These are phyloP conservation scores for Clarias macrocephalus DNA, from an alignment of 2,113 vertebrate species.

Conservation along the genomic window DNA sequence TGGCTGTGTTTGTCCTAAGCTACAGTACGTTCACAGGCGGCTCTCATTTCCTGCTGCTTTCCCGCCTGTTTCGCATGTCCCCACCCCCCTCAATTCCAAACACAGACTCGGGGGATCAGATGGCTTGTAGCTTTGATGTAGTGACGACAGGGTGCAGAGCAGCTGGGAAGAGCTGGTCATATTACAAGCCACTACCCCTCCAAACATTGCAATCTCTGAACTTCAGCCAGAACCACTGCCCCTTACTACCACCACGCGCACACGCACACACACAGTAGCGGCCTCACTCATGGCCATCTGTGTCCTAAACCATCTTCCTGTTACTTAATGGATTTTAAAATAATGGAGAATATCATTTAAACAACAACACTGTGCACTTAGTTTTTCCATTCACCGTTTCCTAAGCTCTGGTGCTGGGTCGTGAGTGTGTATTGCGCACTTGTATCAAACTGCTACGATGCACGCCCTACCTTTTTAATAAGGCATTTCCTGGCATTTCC, in stretches of 20 bases:
- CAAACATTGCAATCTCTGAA: slow-evolving; percentile 41
- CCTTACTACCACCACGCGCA: background rate
- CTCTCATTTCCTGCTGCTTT: slow-evolving; percentile 65
- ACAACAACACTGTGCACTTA: background rate
- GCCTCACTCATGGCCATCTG: background rate
- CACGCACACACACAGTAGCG: background rate
- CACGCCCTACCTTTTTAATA: background rate
- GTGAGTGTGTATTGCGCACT: background rate
- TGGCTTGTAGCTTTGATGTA: slow-evolving; percentile 32
- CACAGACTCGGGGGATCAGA: slow-evolving; percentile 35
- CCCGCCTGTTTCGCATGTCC: slow-evolving; percentile 35
- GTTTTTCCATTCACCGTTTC: background rate
- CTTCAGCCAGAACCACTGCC: slow-evolving; percentile 39
- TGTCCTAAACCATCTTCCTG: slow-evolving; percentile 18
- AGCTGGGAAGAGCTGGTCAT: slow-evolving; percentile 16
- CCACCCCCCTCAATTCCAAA: slow-evolving; percentile 32
- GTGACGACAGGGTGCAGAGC: slow-evolving; percentile 31
- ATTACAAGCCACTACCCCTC: slow-evolving; percentile 32
- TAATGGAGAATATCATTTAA: background rate
- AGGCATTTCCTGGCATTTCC: slow-evolving; percentile 46
- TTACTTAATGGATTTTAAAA: slow-evolving; percentile 3
- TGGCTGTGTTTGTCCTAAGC: slow-evolving; percentile 63
- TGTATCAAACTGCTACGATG: background rate
- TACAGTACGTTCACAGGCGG: slow-evolving; percentile 60
- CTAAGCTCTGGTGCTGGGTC: background rate